These are phyloP conservation scores for Cantharis rustica DNA, from an alignment of 2,888 invertebrate species.

Conservation along the genomic window DNA sequence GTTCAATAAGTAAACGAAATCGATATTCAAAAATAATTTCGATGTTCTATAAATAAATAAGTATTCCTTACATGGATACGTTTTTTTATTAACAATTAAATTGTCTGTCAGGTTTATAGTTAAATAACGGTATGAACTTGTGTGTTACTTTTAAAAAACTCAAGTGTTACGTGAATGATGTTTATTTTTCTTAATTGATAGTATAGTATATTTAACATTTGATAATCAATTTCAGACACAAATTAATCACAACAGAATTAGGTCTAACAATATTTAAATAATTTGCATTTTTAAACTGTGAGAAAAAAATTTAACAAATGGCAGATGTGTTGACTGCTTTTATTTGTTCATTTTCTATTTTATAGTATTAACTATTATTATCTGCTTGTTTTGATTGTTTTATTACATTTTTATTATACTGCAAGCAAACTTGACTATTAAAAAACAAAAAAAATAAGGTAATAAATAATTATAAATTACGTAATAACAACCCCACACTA, in stretches of 20 bases:
- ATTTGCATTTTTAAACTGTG: background rate
- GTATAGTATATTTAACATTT: background rate
- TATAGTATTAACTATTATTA: too few species aligned
- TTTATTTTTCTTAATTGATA: background rate
- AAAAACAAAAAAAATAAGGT: background rate
- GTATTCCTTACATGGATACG: background rate
- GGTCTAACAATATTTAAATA: background rate
- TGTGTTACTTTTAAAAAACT: background rate
- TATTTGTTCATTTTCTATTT: background rate
- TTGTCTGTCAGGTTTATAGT: background rate
- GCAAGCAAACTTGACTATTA: background rate
- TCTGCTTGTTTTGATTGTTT: background rate
- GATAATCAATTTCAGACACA: background rate
- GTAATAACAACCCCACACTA: background rate
- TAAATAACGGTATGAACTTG: background rate
- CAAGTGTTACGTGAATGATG: background rate
- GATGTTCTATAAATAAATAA: background rate
- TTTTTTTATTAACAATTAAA: background rate
- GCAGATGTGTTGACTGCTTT: background rate
- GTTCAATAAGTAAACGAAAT: background rate
- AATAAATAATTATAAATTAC: background rate
- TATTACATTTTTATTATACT: background rate
- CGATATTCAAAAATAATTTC: background rate
- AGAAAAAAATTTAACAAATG: background rate
- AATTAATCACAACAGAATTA: background rate